These are phyloP conservation scores for Mycalesis mineus DNA, from an alignment of 2,888 invertebrate species.

Conservation along the genomic window DNA sequence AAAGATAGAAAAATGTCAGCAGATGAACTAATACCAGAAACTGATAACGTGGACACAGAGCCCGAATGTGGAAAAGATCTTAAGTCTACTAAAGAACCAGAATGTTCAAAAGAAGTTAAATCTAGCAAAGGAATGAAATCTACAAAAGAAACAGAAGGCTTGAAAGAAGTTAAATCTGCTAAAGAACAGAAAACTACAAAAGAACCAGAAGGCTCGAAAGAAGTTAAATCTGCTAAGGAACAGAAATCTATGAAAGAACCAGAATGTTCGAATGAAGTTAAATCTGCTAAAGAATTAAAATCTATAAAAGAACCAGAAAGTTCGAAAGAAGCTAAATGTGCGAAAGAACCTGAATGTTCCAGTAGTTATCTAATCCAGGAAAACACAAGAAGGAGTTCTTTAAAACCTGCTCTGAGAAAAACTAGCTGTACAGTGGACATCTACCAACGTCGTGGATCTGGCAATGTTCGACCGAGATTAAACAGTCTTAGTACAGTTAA, in stretches of 20 bases:
- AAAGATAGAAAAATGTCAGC: conserved; percentile 34
- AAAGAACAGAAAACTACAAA: conserved; percentile 27
- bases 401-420: conserved; percentile 45
- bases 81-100: conserved; percentile 28
- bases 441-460: conserved; percentile 56
- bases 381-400: conserved; percentile 26
- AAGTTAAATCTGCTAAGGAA: background rate
- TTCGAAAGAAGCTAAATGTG: conserved; percentile 11
- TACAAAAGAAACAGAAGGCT: conserved; percentile 28
- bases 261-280: conserved; percentile 26
- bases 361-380: conserved; percentile 36
- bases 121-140: too few relatives aligned
- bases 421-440: conserved; percentile 61
- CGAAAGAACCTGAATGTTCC: conserved; percentile 7
- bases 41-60: conserved; percentile 15
- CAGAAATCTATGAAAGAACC: too few relatives aligned
- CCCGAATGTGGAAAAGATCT: background rate
- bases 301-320: background rate
- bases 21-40: conserved; percentile 28
- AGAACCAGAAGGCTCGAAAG: conserved; percentile 15
- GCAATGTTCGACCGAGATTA: conserved; percentile 45
- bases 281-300: conserved; percentile 25
- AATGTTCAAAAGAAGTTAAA: too few relatives aligned
- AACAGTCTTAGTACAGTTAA: conserved; percentile 55
- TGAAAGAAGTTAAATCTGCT: conserved; percentile 17